Base-by-base conservation (phyloP, 23 tunicate genomes). In the Diplosoma virens region DNA sequence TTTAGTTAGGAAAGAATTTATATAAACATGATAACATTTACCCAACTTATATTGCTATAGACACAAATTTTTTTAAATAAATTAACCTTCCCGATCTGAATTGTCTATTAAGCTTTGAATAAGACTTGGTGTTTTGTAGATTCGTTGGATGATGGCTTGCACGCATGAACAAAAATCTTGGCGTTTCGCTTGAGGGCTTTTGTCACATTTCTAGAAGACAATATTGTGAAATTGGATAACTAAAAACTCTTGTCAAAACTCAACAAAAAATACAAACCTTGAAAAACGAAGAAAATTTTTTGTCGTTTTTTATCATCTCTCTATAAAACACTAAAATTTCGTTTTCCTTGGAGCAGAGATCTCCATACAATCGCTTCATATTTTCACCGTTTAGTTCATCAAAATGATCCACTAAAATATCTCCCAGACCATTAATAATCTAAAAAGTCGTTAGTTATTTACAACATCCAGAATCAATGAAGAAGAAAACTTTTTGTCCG, bases 251-350 rank as follows among this genome's bases (percentile, higher is more conserved):
- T 56, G 18, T 16, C 64, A 5, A 5, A 56, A 21, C 50, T 14
- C 14, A 14, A 41, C 9, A 14, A 7, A 41, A 41, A 41, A 41
- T 41, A 48, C 2, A 86, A 33, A 87, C 94, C 80, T 60, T 78
- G 33, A 84, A 81, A 47, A 88, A 76, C 0, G 88, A 78, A 1
- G 50, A 71, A 75, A 94, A 88, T 71, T 87, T 94, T 50, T 88
- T 88, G 60, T 94, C 94, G 65, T 56, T 94, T 79, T 94, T 94
- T 82, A 83, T 47, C 74, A 82, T 25, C n/a, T 87, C 95, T 54
- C 84, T 82, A 67, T 94, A 88, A 9, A 73, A 25, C 20, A 59
- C 11, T 0, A 64, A 28, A 25, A 88, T 88, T 23, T 88, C 95
- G 21, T 74, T 77, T 55, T 94, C 90, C 37, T 79, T 74, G 70